Conservation (phyloP, 1,140 invertebrate genomes). For the Trinorchestia longiramus region DNA sequence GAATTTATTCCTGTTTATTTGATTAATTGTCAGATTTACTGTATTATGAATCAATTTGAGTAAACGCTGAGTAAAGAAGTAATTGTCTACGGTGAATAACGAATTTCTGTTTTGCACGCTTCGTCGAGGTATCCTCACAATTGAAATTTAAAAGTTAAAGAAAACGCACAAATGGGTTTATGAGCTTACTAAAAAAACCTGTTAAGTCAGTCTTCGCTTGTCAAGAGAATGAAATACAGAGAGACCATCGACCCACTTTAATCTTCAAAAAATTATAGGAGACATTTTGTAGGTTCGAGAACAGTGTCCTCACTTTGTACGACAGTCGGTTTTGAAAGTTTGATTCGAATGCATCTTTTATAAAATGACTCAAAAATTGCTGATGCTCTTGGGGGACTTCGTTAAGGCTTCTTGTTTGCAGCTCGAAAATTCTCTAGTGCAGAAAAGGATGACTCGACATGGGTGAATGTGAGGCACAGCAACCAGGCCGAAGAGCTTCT, state of each 20-base stretch:
- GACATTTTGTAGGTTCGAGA: background rate
- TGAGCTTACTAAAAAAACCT: background rate
- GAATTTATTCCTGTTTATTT: background rate
- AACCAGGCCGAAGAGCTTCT: background rate
- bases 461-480: background rate
- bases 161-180: background rate
- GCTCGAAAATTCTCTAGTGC: slow-evolving; percentile 16
- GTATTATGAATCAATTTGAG: background rate
- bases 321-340: slow-evolving; percentile 1
- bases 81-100: background rate
- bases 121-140: background rate
- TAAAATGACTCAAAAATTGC: background rate
- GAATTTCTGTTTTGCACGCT: background rate
- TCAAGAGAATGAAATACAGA: background rate
- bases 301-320: background rate
- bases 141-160: background rate
- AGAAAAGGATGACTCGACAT: slow-evolving; percentile 6
- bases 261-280: background rate
- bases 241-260: background rate
- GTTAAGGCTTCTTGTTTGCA: slow-evolving; percentile 41
- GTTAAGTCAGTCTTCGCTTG: background rate
- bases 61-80: background rate
- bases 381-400: slow-evolving; percentile 31
- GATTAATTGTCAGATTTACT: background rate
- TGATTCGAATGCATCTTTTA: slow-evolving; percentile 17